Evolutionary conservation across 2,888 invertebrate genomes (phyloP), one percentile per base, ranked within the genome.

Genomic region (Horisme vitalbata): DNA sequence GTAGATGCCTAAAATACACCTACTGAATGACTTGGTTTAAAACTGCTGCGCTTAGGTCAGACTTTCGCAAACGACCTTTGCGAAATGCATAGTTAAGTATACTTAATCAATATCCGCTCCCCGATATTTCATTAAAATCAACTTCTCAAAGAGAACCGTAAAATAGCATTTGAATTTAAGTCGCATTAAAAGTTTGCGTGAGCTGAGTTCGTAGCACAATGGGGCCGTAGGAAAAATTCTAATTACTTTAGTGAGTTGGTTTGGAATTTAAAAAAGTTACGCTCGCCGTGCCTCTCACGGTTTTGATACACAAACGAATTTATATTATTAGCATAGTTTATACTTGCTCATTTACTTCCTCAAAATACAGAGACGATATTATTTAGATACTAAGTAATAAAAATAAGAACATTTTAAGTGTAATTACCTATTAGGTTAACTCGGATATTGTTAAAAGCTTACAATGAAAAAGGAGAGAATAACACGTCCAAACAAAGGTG

Each of bases 131-230:
- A 79, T 77, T 79, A 73, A 76, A 79, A 75, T 73, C 69, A 75
- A 75, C 76, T 74, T 71, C 64, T 73, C 75, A 75, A 78, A 80
- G 73, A 70, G 74, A 77, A 78, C 79, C 79, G 77, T 79, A 79
- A 83, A 84, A 83, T 79, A 79, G 77, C 82, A 83, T 84, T 84
- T 80, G 79, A 82, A 84, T 84, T 81, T 79, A 83, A 84, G 83
- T 81, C 83, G 78, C 84, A 84, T 85, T 86, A 86, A 85, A 86
- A 86, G 84, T 86, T 86, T 80, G 71, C 79, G 80, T 79, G 82
- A 79, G 80, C 75, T 54, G 83, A 82, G 81, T 83, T 76, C 71
- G 75, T 46, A 72, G 79, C 77, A 86, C 85, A 86, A 86, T 85
- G 83, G 78, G 72, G 75, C 75, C 71, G 81, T 74, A 78, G 82